Percentiles rank a stretch among this genome's conserved stretches.
Conservation (phyloP, 2,888 invertebrate species). For the Oxyscelio sp. region DNA sequence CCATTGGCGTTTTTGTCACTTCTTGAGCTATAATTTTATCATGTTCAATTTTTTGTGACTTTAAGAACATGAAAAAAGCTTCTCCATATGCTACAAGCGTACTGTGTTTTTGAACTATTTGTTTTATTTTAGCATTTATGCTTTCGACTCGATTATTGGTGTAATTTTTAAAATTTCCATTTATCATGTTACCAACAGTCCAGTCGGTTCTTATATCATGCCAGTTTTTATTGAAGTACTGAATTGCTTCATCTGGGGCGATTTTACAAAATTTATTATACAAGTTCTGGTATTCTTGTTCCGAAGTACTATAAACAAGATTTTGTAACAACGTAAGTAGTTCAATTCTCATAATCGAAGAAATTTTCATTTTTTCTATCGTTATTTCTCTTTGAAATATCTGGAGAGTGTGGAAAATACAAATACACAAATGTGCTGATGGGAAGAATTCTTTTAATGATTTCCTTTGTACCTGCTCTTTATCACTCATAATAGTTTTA, state of each 20-base stretch:
- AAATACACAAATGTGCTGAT: background rate
- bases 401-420: constrained; percentile 10
- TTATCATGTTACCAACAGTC: background rate
- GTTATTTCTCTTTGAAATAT: constrained; percentile 5
- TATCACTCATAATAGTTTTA: constrained; percentile 11
- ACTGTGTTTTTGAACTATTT: constrained; percentile 3
- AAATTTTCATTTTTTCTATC: background rate
- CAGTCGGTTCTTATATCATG: background rate
- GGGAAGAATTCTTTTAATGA: constrained; percentile 3
- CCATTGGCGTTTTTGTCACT: background rate
- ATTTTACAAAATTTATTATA: background rate
- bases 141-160: constrained; percentile 16
- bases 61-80: constrained; percentile 2
- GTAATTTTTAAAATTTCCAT: constrained; percentile 6
- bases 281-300: background rate
- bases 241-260: background rate
- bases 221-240: constrained; percentile 7
- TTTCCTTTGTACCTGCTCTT: background rate
- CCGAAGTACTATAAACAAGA: background rate
- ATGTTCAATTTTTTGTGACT: background rate
- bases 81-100: background rate
- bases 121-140: constrained; percentile 4
- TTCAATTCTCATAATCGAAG: background rate
- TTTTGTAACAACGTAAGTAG: background rate
- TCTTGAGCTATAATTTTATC: background rate